Conservation (phyloP, 2,888 invertebrate genomes). For the Ferrisia virgata region DNA sequence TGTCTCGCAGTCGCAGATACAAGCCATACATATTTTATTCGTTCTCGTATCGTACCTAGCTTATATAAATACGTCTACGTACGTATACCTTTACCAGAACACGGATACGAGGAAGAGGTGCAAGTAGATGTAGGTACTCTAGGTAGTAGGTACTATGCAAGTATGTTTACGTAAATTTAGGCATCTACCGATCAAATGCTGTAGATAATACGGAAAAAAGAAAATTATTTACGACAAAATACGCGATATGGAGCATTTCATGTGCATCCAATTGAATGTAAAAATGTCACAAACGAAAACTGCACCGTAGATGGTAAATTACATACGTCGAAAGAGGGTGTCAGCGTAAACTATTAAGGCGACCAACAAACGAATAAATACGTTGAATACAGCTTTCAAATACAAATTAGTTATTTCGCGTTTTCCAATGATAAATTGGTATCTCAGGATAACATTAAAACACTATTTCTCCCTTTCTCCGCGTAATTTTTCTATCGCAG, state of each 20-base stretch:
- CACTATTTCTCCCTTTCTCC: neutral
- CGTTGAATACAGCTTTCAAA: constrained; percentile 8
- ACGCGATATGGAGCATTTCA: too few species aligned
- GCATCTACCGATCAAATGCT: too few species aligned
- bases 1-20: neutral
- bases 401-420: constrained; percentile 2
- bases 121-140: too few species aligned
- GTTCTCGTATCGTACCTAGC: too few species aligned
- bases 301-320: neutral
- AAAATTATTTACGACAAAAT: too few species aligned
- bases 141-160: too few species aligned
- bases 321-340: neutral
- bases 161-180: too few species aligned
- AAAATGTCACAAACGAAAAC: neutral
- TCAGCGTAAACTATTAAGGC: constrained; percentile 22
- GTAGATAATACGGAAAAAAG: too few species aligned
- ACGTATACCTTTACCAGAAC: too few species aligned
- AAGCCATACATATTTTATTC: neutral
- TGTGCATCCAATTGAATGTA: too few species aligned
- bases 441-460: constrained; percentile 25
- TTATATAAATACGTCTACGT: too few species aligned
- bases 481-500: neutral
- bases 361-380: constrained; percentile 30
- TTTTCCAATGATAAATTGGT: constrained; percentile 2
- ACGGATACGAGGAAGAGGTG: too few species aligned